These are phyloP conservation scores for Cebus imitator DNA, from an alignment of 2,113 vertebrate genomes.

Conservation along the genomic window DNA sequence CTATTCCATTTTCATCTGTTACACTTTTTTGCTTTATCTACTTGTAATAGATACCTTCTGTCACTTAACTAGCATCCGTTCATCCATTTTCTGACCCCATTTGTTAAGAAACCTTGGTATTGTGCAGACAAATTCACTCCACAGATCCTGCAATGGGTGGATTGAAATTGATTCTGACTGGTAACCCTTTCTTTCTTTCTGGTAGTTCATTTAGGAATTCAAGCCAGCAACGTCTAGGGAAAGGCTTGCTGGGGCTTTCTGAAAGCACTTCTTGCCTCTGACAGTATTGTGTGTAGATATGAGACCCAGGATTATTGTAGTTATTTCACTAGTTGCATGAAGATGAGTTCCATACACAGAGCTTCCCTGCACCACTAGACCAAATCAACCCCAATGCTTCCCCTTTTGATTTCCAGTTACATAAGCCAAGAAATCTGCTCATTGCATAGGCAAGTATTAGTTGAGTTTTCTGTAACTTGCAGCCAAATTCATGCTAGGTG, in stretches of 20 bases:
- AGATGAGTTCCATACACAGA: not conserved
- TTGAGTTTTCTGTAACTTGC: not conserved
- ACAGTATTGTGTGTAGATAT: not conserved
- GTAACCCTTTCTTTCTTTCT: not conserved
- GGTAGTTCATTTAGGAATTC: not conserved
- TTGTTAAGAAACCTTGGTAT: not conserved
- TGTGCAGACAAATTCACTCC: not conserved
- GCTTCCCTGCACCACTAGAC: too few species aligned
- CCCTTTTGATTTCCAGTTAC: not conserved
- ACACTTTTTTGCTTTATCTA: not conserved
- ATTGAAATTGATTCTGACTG: not conserved
- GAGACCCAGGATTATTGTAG: not conserved
- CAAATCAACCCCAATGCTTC: not conserved
- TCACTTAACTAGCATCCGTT: not conserved
- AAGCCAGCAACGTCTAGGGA: not conserved
- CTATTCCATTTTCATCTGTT: not conserved
- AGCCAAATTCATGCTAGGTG: not conserved
- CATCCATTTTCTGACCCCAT: not conserved
- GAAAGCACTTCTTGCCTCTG: not conserved
- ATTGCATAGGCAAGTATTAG: not conserved
- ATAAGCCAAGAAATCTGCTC: not conserved
- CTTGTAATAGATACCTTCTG: not conserved
- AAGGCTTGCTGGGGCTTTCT: not conserved
- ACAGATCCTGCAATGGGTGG: not conserved
- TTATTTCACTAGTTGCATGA: not conserved